phyloP scores from a whole-genome alignment of 64 coral and sea anemone species.

The Montipora foliosa region DNA sequence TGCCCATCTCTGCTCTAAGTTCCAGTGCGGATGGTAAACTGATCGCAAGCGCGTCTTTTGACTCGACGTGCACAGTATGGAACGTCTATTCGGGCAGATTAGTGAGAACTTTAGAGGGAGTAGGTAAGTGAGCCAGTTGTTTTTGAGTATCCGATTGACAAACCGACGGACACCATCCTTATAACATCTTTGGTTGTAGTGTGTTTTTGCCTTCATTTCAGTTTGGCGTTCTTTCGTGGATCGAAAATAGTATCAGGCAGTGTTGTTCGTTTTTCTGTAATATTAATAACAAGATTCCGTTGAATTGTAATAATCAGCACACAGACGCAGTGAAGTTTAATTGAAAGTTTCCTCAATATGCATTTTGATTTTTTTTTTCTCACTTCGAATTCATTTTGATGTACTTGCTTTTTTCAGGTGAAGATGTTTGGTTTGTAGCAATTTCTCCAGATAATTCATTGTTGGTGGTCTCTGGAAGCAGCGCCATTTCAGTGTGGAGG shows the following conservation, averaged over 20 bases:
- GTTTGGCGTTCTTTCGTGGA: too few species aligned
- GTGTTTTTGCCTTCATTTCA: too few species aligned
- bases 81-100: constrained; percentile 82
- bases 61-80: constrained; percentile 77
- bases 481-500: constrained; percentile 72
- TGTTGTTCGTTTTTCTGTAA: too few species aligned
- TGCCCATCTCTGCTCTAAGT: constrained; percentile 68
- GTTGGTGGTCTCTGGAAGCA: constrained; percentile 55
- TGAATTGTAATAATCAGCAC: too few species aligned
- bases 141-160: too few species aligned
- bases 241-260: too few species aligned
- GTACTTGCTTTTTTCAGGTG: constrained; percentile 33
- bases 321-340: too few species aligned
- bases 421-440: constrained; percentile 38
- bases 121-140: constrained; percentile 48
- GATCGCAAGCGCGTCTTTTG: constrained; percentile 71
- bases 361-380: background rate
- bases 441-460: constrained; percentile 75
- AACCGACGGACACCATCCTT: too few species aligned
- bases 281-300: too few species aligned
- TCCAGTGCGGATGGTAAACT: constrained; percentile 78
- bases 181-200: too few species aligned
- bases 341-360: background rate
- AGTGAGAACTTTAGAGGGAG: constrained; percentile 63
- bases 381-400: background rate